These are phyloP conservation scores for Matsumyia berberina DNA, from an alignment of 2,888 invertebrate species.

Conservation along the genomic window DNA sequence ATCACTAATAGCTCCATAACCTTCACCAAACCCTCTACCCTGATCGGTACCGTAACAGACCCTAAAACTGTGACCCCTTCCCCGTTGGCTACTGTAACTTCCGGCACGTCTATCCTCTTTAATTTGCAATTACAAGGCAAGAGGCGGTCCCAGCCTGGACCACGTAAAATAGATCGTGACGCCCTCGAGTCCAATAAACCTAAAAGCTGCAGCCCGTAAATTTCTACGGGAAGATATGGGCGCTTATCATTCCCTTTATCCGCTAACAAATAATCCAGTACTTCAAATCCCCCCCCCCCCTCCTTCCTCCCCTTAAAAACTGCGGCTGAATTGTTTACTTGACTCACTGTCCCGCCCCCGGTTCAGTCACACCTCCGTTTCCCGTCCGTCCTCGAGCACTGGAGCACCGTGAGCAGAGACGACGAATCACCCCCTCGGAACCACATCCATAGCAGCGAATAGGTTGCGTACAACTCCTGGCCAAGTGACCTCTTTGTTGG, in stretches of 20 bases:
- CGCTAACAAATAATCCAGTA: slow-evolving; percentile 17
- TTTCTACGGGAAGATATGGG: slow-evolving; percentile 21
- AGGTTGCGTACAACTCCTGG: slow-evolving; percentile 10
- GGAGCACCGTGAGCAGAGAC: neutral
- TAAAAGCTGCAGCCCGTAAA: slow-evolving; percentile 21
- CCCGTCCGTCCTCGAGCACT: neutral
- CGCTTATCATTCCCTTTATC: slow-evolving; percentile 21
- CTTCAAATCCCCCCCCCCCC: too few relatives aligned
- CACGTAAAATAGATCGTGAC: slow-evolving; percentile 41
- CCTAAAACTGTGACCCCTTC: neutral
- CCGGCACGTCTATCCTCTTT: neutral
- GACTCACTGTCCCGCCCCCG: slow-evolving; percentile 8
- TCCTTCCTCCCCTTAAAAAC: neutral
- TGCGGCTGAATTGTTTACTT: neutral
- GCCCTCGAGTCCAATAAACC: slow-evolving; percentile 56
- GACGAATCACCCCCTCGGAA: slow-evolving; percentile 2
- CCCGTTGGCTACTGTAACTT: neutral
- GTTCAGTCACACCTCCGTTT: slow-evolving; percentile 1
- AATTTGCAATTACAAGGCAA: neutral
- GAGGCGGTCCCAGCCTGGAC: slow-evolving; percentile 22
- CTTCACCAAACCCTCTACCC: neutral
- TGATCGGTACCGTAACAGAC: neutral
- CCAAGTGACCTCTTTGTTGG: slow-evolving; percentile 19
- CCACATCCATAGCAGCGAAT: slow-evolving; percentile 17
- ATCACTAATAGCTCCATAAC: neutral